Base-by-base conservation (phyloP, 2,797 vertebrate species). In the Coendou prehensilis region DNA sequence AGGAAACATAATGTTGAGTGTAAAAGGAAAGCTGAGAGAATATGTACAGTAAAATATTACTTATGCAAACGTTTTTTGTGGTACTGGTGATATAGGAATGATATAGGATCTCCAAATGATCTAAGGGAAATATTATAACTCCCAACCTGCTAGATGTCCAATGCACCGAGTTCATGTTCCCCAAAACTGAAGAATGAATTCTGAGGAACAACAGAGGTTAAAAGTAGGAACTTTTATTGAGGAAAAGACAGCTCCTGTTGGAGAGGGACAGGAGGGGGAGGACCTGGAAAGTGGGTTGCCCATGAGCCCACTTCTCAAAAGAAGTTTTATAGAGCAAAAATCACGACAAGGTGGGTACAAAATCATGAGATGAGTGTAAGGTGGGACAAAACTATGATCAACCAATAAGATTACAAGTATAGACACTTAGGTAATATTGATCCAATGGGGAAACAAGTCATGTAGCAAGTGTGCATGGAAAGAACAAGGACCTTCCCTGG, bases 11-110 rank as follows among this genome's bases (percentile, higher is more conserved):
- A 61, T 20, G 9, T 7, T 87, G 56, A 92, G 2, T 64, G 2
- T 84, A 45, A 89, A 89, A 82, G 87, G 75, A 79, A 87, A 91
- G 75, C n/a, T 86, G 59, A 90, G 59, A 84, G 79, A 54, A 79
- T 50, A 22, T n/a, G 18, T 18, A 26, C 0, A 78, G 45, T 83
- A 15, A 61, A 89, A 79, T 87, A 76, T 26, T 73, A 81, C 52
- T 79, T 56, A 61, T 47, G 54, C 23, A 79, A 81, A 37, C 4
- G 30, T 30, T 15, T 28, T 76, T 76, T 28, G 73, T 50, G 45
- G 26, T 50, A 30, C 73, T n/a, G 33, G 33, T n/a, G 64, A 67
- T n/a, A 6, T 7, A 67, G 33, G 15, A 69, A 37, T 69, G 33
- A 18, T 37, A n/a, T 9, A 3, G 3, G 15, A n/a, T 6, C 17